phyloP scores from a whole-genome alignment of 1,140 invertebrate species.

The Berghia stephanieae region DNA sequence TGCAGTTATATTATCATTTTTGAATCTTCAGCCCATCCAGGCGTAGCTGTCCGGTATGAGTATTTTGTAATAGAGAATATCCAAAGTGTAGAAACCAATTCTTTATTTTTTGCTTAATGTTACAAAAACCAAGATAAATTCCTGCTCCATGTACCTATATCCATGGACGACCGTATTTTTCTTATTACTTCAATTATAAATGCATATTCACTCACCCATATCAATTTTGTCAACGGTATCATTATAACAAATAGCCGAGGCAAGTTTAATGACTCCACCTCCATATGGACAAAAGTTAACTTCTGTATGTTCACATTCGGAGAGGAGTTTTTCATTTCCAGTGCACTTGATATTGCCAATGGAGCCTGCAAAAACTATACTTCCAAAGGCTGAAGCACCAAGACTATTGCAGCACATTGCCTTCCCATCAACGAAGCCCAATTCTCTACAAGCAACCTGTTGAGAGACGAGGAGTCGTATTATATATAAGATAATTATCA shows the following conservation, averaged over 20 bases:
- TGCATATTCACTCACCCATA: slow-evolving; percentile 43
- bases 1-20: too few relatives aligned
- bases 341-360: slow-evolving; percentile 14
- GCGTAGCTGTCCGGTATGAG: too few relatives aligned
- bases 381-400: slow-evolving; percentile 8
- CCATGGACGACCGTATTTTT: too few relatives aligned
- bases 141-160: too few relatives aligned
- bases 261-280: neutral
- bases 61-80: too few relatives aligned
- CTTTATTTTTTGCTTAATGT: too few relatives aligned
- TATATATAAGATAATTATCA: too few relatives aligned
- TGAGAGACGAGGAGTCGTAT: too few relatives aligned
- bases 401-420: slow-evolving; percentile 30
- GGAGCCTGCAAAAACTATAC: slow-evolving; percentile 2
- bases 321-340: slow-evolving; percentile 28
- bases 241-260: slow-evolving; percentile 49
- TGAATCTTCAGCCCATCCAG: too few relatives aligned
- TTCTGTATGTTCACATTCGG: neutral
- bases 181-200: too few relatives aligned
- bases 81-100: too few relatives aligned
- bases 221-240: slow-evolving; percentile 36
- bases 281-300: neutral
- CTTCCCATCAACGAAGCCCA: slow-evolving; percentile 42
- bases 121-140: too few relatives aligned
- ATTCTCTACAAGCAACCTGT: slow-evolving; percentile 40